Conservation (phyloP, 1,140 invertebrate genomes). For the Drosophila mojavensis region DNA sequence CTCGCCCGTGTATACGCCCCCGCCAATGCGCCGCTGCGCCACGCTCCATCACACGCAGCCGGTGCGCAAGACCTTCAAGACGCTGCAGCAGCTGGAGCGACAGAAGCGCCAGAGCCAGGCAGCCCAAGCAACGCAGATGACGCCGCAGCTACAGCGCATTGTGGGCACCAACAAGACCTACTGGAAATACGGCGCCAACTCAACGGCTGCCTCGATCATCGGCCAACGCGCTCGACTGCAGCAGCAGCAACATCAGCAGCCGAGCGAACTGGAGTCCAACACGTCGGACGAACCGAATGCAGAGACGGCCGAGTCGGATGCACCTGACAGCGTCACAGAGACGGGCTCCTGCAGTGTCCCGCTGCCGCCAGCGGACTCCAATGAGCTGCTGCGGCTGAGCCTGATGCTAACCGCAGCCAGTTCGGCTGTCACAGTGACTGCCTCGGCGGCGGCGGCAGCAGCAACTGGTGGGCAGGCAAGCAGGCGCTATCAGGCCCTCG, state of each 20-base stretch:
- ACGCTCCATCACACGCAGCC: constrained; percentile 75
- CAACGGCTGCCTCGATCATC: constrained; percentile 76
- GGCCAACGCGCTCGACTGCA: constrained; percentile 60
- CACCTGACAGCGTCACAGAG: constrained; percentile 58
- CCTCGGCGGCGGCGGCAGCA: constrained; percentile 27
- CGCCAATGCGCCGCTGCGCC: constrained; percentile 75
- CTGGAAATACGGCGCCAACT: constrained; percentile 79
- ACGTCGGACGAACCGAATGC: constrained; percentile 61
- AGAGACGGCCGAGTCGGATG: constrained; percentile 52
- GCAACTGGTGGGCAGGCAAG: constrained; percentile 59
- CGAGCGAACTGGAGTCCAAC: constrained; percentile 58
- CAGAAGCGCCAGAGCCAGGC: constrained; percentile 56
- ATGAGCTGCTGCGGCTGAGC: constrained; percentile 75
- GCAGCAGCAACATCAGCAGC: constrained; percentile 41
- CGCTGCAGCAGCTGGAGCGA: constrained; percentile 68
- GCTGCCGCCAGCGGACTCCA: constrained; percentile 68
- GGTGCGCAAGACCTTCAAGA: constrained; percentile 74
- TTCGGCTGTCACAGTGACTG: constrained; percentile 63
- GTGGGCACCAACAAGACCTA: constrained; percentile 73
- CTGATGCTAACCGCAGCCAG: constrained; percentile 77
- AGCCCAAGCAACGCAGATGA: constrained; percentile 1
- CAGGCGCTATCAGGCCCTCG: constrained; percentile 53
- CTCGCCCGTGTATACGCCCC: constrained; percentile 75
- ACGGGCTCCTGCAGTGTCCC: constrained; percentile 79
- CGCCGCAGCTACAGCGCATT: constrained; percentile 60